Base-by-base conservation (phyloP, 2,888 invertebrate species). In the Malthinus seriepunctatus region DNA sequence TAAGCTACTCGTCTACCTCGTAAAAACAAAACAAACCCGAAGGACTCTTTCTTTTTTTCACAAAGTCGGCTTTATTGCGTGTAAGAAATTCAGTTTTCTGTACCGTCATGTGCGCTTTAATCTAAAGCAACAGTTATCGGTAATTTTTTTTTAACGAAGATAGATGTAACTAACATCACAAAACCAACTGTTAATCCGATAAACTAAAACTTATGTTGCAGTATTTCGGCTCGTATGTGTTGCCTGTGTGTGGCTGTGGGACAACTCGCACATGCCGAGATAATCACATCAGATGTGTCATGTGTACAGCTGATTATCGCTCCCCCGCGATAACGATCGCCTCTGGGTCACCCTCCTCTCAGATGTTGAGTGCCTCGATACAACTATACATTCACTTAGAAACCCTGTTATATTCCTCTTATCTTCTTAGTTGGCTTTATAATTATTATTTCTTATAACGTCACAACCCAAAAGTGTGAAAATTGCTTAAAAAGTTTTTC, bases 281-380 rank as follows among this genome's bases (percentile, higher is more conserved):
- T 74, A 74, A 75, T 74, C 74, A 71, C 70, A 71, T 75, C 72
- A 67, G 66, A 73, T 71, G 72, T 73, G 74, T 73, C 74, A 74
- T 71, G 72, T 73, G 72, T 69, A 68, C 66, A 69, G 68, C 69
- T 69, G 65, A 66, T 63, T 67, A 67, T 64, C 64, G 65, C 60
- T 57, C 57, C 60, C 62, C 62, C 64, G 51, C 55, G 57, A 57
- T 61, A 58, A 58, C 58, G 58, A 56, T 57, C 62, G 51, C 48
- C 48, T 45, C 53, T 14, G 51, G 45, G 45, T 52, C 52, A 55
- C 54, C 58, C 60, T 55, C n/a, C 62, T 42, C 23, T 14, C 56
- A 49, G 50, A 56, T 55, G 62, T 56, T 53, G 57, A 57, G 57
- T 58, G 51, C 47, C 57, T 42, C 51, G 49, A 56, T 61, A 51